Evolutionary conservation across 2,113 vertebrate genomes (phyloP).

Genomic region (Seriola dumerili): DNA sequence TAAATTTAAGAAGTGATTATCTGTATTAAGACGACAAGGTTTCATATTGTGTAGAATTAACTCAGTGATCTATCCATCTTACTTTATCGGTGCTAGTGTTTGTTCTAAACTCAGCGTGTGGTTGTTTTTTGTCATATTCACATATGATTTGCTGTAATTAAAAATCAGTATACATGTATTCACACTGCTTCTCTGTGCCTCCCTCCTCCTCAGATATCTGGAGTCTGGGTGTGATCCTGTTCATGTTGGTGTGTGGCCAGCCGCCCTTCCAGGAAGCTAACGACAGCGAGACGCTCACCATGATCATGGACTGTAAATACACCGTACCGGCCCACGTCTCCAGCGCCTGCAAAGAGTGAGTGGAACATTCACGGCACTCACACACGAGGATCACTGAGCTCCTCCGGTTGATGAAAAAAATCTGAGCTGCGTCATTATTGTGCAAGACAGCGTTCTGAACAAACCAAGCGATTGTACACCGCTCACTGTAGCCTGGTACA

Average conservation of each 20-base stretch:
- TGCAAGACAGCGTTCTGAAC: too few relatives aligned
- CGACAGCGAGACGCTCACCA: slow-evolving; percentile 98
- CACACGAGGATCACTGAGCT: not conserved
- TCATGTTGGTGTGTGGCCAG: slow-evolving; percentile 98
- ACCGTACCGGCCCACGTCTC: slow-evolving; percentile 94
- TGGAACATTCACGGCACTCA: slow-evolving; percentile 33
- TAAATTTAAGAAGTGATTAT: not conserved
- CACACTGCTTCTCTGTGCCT: not conserved
- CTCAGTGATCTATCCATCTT: not conserved
- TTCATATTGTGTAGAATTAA: not conserved
- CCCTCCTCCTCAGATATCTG: slow-evolving; percentile 90
- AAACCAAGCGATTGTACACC: too few relatives aligned
- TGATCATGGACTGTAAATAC: slow-evolving; percentile 99
- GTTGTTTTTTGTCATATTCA: not conserved
- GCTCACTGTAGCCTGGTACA: too few relatives aligned
- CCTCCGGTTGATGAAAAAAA: too few relatives aligned
- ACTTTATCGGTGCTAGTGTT: not conserved
- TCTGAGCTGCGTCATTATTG: too few relatives aligned
- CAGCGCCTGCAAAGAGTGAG: slow-evolving; percentile 96
- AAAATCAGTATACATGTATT: not conserved
- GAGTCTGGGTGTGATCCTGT: slow-evolving; percentile 98
- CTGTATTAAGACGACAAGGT: not conserved
- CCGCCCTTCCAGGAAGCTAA: slow-evolving; percentile 99
- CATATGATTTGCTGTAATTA: not conserved
- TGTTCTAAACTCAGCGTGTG: not conserved